A percentile compares a stretch with the other conserved stretches of the same genome.
Evolutionary conservation across 2,888 invertebrate species (phyloP).

Genomic region (Oxystoma pomonae): DNA sequence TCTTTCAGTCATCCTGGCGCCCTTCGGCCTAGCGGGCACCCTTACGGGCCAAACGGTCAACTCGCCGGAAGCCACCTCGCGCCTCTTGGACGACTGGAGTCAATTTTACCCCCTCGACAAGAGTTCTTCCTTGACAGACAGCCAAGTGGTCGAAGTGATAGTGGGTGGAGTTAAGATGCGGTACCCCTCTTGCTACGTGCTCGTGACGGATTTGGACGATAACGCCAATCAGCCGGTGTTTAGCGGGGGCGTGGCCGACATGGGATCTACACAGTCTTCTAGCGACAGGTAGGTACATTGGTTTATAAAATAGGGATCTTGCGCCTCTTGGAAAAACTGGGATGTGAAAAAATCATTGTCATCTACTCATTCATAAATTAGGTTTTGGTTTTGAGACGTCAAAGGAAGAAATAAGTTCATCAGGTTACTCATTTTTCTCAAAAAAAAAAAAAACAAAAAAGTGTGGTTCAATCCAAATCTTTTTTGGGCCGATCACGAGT

Average conservation of each 20-base stretch:
- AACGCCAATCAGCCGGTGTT: constrained; percentile 41
- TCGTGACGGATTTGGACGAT: constrained; percentile 84
- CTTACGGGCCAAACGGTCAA: constrained; percentile 81
- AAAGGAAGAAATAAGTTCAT: too few relatives aligned
- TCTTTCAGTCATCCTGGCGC: constrained; percentile 84
- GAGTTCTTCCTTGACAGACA: constrained; percentile 50
- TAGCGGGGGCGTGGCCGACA: constrained; percentile 1
- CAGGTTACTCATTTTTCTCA: too few relatives aligned
- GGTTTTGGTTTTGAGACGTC: too few relatives aligned
- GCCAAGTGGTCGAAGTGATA: constrained; percentile 53
- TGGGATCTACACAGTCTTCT: not conserved
- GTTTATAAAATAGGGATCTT: too few relatives aligned
- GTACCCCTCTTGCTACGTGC: constrained; percentile 92
- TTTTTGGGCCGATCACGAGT: too few relatives aligned
- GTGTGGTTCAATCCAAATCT: too few relatives aligned
- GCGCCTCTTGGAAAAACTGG: too few relatives aligned
- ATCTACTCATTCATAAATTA: too few relatives aligned
- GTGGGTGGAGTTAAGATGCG: constrained; percentile 90
- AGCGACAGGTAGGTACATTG: not conserved
- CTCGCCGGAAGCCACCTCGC: constrained; percentile 66
- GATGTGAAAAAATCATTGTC: too few relatives aligned
- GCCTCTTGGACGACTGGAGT: constrained; percentile 89
- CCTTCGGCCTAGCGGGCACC: constrained; percentile 89
- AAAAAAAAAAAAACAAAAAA: too few relatives aligned
- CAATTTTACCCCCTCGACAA: constrained; percentile 88